A percentile compares a stretch with the other conserved stretches of the same genome.
Evolutionary conservation across 2,113 vertebrate genomes (phyloP).

Genomic region (Neolamprologus caudopunctatus): DNA sequence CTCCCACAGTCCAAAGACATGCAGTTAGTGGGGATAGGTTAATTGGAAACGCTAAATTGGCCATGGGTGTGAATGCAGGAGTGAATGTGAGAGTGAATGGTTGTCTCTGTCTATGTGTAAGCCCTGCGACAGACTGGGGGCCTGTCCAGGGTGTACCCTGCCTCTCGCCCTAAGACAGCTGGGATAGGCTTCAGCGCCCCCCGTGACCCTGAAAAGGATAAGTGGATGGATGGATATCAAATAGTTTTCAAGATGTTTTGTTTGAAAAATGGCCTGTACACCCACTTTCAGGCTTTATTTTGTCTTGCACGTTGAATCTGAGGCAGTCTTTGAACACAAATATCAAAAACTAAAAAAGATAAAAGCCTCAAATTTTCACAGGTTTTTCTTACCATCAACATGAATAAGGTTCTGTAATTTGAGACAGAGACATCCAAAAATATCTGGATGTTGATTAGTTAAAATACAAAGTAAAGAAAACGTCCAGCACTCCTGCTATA

Average conservation of each 20-base stretch:
- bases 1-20: not conserved
- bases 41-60: not conserved
- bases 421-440: not conserved
- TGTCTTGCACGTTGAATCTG: not conserved
- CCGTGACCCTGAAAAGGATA: not conserved
- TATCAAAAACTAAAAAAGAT: not conserved
- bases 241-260: not conserved
- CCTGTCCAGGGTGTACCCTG: not conserved
- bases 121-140: not conserved
- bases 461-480: not conserved
- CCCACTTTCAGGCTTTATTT: not conserved
- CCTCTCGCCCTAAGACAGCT: not conserved
- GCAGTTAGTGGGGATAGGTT: not conserved
- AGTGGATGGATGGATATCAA: not conserved
- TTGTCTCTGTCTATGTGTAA: not conserved
- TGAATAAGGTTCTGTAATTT: not conserved
- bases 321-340: not conserved
- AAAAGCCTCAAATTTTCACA: not conserved
- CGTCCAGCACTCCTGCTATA: not conserved
- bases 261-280: not conserved
- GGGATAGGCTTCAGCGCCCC: not conserved
- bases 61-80: not conserved
- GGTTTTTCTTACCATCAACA: not conserved
- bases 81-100: not conserved
- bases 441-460: not conserved